Conservation (phyloP, 2,113 vertebrate species). For the Amblyornis subalaris region DNA sequence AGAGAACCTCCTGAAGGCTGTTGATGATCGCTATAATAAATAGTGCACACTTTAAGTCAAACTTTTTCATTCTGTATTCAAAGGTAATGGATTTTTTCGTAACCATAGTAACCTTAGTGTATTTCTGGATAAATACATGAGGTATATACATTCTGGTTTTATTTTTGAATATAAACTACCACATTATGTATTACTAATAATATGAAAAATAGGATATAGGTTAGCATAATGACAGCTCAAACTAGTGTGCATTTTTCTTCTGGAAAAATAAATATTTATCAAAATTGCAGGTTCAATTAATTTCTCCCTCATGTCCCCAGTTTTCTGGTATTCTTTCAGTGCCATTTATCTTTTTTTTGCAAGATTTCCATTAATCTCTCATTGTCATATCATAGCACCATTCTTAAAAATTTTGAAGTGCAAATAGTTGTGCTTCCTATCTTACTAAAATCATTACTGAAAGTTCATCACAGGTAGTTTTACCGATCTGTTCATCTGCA, state of each 20-base stretch:
- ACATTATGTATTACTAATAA: slow-evolving; percentile 85
- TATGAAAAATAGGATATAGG: slow-evolving; percentile 82
- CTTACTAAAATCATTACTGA: slow-evolving; percentile 60
- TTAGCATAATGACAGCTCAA: slow-evolving; percentile 81
- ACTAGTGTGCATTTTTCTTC: slow-evolving; percentile 79
- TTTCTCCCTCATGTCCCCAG: slow-evolving; percentile 54
- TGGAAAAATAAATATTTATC: slow-evolving; percentile 82
- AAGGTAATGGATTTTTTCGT: slow-evolving; percentile 86
- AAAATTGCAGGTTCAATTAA: slow-evolving; percentile 79
- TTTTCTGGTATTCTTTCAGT: slow-evolving; percentile 66
- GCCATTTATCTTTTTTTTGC: slow-evolving; percentile 74
- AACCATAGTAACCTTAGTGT: slow-evolving; percentile 83
- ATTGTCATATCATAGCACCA: slow-evolving; percentile 50
- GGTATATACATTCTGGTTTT: slow-evolving; percentile 82
- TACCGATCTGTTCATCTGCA: background rate
- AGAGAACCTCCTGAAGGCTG: slow-evolving; percentile 80
- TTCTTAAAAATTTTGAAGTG: slow-evolving; percentile 65
- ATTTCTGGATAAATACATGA: slow-evolving; percentile 83
- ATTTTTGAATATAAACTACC: slow-evolving; percentile 87
- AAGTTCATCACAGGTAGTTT: background rate
- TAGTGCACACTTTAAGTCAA: slow-evolving; percentile 83
- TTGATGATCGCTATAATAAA: slow-evolving; percentile 84
- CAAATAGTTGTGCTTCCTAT: slow-evolving; percentile 49
- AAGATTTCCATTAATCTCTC: slow-evolving; percentile 73
- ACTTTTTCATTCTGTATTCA: slow-evolving; percentile 87